A percentile compares a stretch with the other conserved stretches of the same genome.
Conservation (phyloP, 92 coral and sea anemone species). For the Paragorgia papillata region DNA sequence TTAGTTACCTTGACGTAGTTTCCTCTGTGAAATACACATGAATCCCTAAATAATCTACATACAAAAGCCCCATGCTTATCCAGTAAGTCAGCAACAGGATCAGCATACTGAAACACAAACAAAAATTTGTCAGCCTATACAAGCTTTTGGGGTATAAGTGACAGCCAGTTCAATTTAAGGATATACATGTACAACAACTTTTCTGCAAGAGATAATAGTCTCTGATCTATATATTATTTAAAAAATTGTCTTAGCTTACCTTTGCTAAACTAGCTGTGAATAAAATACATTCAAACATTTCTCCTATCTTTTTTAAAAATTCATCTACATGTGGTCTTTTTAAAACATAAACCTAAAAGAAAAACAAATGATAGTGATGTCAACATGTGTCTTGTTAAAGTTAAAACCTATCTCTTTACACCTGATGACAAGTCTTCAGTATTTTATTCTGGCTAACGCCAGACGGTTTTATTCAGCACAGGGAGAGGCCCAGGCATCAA, state of each 20-base stretch:
- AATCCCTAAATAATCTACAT: slow-evolving; percentile 92
- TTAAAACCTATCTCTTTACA: too few species aligned
- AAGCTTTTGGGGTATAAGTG: not conserved
- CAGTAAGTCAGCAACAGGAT: slow-evolving; percentile 95
- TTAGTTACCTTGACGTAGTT: slow-evolving; percentile 98
- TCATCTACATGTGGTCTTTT: slow-evolving; percentile 99
- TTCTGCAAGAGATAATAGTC: too few species aligned
- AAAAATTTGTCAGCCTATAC: not conserved
- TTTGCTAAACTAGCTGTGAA: slow-evolving; percentile 99
- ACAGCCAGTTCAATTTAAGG: not conserved
- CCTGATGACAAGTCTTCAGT: too few species aligned
- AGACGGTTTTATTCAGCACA: too few species aligned
- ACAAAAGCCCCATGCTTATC: slow-evolving; percentile 87
- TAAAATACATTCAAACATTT: slow-evolving; percentile 95
- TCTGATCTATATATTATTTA: too few species aligned
- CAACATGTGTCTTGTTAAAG: too few species aligned
- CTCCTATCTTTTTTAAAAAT: slow-evolving; percentile 87
- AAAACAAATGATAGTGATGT: not conserved
- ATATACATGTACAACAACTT: too few species aligned
- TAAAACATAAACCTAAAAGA: slow-evolving; percentile 87
- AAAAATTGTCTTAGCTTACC: too few species aligned
- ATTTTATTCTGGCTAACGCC: too few species aligned
- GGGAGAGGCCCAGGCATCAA: too few species aligned
- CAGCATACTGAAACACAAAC: slow-evolving; percentile 81
- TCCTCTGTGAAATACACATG: slow-evolving; percentile 97